Base-by-base conservation (phyloP, 2,113 vertebrate species). In the Cyanoderma ruficeps region DNA sequence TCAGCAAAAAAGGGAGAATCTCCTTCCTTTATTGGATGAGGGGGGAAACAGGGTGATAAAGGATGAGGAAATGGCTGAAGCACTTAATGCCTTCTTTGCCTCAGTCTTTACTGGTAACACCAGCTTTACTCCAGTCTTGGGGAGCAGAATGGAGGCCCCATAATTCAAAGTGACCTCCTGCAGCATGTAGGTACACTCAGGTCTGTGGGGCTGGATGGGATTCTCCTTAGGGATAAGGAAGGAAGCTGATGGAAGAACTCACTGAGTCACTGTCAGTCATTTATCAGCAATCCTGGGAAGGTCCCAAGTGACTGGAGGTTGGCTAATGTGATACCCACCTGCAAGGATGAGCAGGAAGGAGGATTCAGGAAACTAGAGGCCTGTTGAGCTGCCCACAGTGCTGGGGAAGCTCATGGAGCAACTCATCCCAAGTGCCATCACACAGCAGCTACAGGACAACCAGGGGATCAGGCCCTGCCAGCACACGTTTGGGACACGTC, bases 101-200 rank as follows among this genome's bases (percentile, higher is more conserved):
- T 79, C 56, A 31, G 30, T 35, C 30, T 55, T 47, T 56, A 17
- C 24, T 56, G n/a, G 57, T 63, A 25, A 47, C 20, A 63, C 6
- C 21, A 49, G 13, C 22, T 47, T 3, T 47, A 24, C 6, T 28
- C 5, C 13, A 16, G 41, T 20, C 41, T 6, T 33, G 15, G 41
- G 55, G 15, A 39, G 47, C 39, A 61, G 46, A 60, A n/a, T 33
- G 27, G 8, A 69, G 33, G 8, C 12, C 39, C 39, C 23, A 5
- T 7, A 20, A 41, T 61, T 27, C 47, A n/a, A 30, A 78, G 10
- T 53, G 39, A 16, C 12, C 22, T 60, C 55, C 39, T 87, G 39
- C 46, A 69, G 28, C 33, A 10, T 0, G 1, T 6, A 5, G 7
- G 21, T 3, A 22, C 61, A 17, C 37, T 10, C 44, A 52, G 21